Conservation (phyloP, 2,113 vertebrate genomes). For the Paracanthobrama guichenoti region DNA sequence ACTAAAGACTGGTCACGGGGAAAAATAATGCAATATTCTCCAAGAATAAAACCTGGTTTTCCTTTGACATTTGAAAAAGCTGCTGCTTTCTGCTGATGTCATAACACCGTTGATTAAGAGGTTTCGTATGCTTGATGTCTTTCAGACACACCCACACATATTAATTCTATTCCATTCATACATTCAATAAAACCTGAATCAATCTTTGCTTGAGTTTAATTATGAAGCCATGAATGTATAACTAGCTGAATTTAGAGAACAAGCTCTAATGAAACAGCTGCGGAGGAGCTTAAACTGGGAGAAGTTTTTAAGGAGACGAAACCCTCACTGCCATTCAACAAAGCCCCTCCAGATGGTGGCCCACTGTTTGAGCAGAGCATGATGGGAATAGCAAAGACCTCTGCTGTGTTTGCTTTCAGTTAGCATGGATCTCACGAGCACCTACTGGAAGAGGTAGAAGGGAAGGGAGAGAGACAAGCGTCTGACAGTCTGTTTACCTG, state of each 20-base stretch:
- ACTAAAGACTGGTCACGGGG: constrained; percentile 44
- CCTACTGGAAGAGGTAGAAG: constrained; percentile 49
- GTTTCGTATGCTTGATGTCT: constrained; percentile 26
- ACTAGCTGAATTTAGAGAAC: neutral
- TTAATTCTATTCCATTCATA: neutral
- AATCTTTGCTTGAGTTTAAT: neutral
- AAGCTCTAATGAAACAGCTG: constrained; percentile 37
- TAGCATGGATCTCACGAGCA: constrained; percentile 52
- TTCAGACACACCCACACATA: neutral
- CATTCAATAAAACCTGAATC: neutral
- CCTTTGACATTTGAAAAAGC: constrained; percentile 23
- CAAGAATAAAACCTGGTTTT: neutral
- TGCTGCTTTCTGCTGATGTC: neutral
- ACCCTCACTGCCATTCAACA: constrained; percentile 23
- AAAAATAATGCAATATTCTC: constrained; percentile 39
- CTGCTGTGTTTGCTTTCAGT: constrained; percentile 34
- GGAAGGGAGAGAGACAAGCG: constrained; percentile 18
- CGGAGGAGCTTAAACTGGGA: constrained; percentile 25
- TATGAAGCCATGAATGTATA: neutral
- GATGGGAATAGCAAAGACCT: constrained; percentile 58
- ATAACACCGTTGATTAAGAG: constrained; percentile 50
- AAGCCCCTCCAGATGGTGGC: constrained; percentile 55
- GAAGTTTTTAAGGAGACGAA: constrained; percentile 18
- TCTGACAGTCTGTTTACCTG: constrained; percentile 33
- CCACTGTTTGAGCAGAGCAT: constrained; percentile 46